Conservation (phyloP, 2,113 vertebrate species). For the Lates calcarifer region DNA sequence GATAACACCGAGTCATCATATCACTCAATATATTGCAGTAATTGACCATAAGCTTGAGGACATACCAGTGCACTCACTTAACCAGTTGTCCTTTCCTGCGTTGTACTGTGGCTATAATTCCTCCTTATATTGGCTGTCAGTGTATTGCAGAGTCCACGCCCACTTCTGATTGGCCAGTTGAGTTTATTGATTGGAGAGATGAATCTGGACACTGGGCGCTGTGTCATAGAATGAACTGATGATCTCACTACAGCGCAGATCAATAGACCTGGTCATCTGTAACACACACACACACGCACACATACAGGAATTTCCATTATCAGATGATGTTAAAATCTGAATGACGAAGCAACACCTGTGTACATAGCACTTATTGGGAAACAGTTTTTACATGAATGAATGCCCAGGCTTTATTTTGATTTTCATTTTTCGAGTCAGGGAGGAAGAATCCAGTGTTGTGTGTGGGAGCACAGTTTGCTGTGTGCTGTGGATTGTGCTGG, state of each 20-base stretch:
- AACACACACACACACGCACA: conserved; percentile 1
- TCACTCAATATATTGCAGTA: background rate
- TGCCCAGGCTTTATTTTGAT: background rate
- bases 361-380: background rate
- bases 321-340: conserved; percentile 11
- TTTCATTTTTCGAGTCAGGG: conserved; percentile 7
- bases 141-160: background rate
- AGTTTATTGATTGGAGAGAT: conserved; percentile 60
- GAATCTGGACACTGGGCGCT: conserved; percentile 30
- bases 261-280: conserved; percentile 31
- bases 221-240: conserved; percentile 36
- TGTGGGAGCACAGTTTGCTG: conserved; percentile 25
- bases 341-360: background rate
- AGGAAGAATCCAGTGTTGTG: conserved; percentile 14
- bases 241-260: conserved; percentile 39
- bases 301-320: background rate
- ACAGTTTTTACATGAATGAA: conserved; percentile 5
- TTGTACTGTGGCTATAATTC: background rate
- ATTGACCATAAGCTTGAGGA: background rate
- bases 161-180: conserved; percentile 39
- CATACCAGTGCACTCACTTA: background rate
- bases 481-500: conserved; percentile 35
- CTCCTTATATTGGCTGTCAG: conserved; percentile 1
- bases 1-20: too few species aligned
- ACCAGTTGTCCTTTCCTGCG: background rate